Conservation (phyloP, 2,797 vertebrate genomes). For the Atherinosoma microstoma region DNA sequence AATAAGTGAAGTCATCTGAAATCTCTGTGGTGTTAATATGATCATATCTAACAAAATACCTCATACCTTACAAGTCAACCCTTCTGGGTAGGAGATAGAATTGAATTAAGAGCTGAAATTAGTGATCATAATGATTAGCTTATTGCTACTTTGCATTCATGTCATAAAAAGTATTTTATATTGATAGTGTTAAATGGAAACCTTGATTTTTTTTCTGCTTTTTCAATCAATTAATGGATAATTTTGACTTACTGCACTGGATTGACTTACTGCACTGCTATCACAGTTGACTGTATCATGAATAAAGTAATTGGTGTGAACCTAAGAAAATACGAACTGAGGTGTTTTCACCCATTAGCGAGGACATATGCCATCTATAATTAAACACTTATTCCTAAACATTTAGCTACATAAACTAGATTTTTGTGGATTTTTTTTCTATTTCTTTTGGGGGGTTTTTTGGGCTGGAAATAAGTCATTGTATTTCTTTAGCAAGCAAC, state of each 20-base stretch:
- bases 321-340: constrained; percentile 37
- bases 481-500: constrained; percentile 45
- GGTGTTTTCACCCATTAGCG: constrained; percentile 36
- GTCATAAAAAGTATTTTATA: constrained; percentile 8
- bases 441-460: constrained; percentile 24
- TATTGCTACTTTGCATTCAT: constrained; percentile 20
- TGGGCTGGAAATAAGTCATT: constrained; percentile 59
- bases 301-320: constrained; percentile 16
- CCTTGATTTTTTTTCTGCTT: constrained; percentile 4
- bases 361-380: constrained; percentile 44
- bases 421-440: constrained; percentile 63
- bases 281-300: no score
- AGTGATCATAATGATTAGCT: constrained; percentile 30
- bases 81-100: neutral
- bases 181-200: neutral
- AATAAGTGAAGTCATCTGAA: constrained; percentile 58
- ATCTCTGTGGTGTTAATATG: constrained; percentile 50
- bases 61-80: constrained; percentile 12
- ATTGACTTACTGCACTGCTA: neutral
- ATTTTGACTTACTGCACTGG: constrained; percentile 21
- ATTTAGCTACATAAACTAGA: constrained; percentile 38
- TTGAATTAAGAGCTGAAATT: constrained; percentile 26
- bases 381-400: constrained; percentile 33
- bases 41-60: constrained; percentile 44
- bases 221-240: constrained; percentile 11